Conservation (phyloP, 1,140 invertebrate genomes). For the Dolichoris vasculosae region DNA sequence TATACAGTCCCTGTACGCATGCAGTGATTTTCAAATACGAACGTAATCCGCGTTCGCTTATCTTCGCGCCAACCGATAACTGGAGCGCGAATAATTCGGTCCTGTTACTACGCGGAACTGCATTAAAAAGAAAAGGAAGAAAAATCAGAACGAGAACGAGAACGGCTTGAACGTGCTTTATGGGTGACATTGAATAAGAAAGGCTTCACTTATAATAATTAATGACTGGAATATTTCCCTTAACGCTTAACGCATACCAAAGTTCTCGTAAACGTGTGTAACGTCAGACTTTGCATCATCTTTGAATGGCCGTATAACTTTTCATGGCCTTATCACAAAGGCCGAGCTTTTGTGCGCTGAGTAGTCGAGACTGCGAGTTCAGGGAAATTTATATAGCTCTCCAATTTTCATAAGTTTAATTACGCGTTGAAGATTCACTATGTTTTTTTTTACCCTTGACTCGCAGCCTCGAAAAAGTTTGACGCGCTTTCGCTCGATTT, state of each 20-base stretch:
- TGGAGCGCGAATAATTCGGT: constrained; percentile 28
- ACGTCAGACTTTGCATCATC: neutral
- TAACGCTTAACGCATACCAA: neutral
- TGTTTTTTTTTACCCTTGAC: neutral
- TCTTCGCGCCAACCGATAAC: constrained; percentile 21
- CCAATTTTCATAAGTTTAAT: neutral
- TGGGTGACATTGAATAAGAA: neutral
- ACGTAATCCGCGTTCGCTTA: neutral
- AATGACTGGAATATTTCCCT: neutral
- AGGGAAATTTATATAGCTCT: neutral
- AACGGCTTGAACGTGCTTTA: neutral
- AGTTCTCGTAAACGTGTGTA: neutral
- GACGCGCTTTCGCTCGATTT: neutral
- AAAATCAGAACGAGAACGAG: neutral
- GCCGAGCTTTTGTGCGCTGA: neutral
- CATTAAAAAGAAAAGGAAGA: neutral
- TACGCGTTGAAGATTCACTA: neutral
- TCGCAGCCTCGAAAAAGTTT: too few relatives aligned
- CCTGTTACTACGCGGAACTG: neutral
- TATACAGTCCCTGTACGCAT: neutral
- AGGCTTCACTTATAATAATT: constrained; percentile 10
- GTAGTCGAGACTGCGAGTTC: neutral
- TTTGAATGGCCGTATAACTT: constrained; percentile 9
- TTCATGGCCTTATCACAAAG: neutral
- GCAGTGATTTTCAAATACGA: constrained; percentile 17